These are phyloP conservation scores for Scaptodrosophila lebanonensis DNA, from an alignment of 1,140 invertebrate genomes.

Conservation along the genomic window DNA sequence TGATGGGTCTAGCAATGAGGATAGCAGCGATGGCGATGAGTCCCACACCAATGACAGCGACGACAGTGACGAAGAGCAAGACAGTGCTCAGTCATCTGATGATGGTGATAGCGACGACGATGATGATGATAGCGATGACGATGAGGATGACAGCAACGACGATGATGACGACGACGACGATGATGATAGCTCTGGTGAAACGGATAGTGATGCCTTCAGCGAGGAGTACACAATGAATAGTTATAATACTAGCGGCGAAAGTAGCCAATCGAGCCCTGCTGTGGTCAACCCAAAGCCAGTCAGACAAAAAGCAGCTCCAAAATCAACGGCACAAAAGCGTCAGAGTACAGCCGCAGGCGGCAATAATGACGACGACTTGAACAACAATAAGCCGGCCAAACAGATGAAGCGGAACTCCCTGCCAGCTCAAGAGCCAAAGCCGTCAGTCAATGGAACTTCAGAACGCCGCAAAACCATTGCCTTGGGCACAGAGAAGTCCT, in stretches of 20 bases:
- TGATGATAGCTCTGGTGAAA: neutral
- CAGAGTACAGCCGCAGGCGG: no score
- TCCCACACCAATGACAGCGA: neutral
- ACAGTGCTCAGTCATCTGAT: no score
- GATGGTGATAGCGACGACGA: neutral
- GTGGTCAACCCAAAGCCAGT: neutral
- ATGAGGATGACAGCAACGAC: neutral
- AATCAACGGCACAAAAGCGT: no score
- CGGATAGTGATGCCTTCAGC: constrained; percentile 9
- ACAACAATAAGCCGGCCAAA: no score
- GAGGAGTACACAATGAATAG: constrained; percentile 13
- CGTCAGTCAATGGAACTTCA: no score
- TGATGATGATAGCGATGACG: neutral
- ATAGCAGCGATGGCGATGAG: neutral
- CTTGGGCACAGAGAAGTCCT: no score
- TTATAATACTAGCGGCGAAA: neutral
- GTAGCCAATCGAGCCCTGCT: neutral
- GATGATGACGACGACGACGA: neutral
- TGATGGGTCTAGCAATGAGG: neutral
- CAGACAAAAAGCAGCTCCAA: no score
- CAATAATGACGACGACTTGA: no score
- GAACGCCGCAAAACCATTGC: neutral
- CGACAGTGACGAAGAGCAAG: constrained; percentile 2
- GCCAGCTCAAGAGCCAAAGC: no score
- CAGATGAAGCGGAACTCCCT: no score